Percentiles rank a stretch among this genome's conserved stretches.
Conservation (phyloP, 1,140 invertebrate genomes). For the Leucophenga varia region DNA sequence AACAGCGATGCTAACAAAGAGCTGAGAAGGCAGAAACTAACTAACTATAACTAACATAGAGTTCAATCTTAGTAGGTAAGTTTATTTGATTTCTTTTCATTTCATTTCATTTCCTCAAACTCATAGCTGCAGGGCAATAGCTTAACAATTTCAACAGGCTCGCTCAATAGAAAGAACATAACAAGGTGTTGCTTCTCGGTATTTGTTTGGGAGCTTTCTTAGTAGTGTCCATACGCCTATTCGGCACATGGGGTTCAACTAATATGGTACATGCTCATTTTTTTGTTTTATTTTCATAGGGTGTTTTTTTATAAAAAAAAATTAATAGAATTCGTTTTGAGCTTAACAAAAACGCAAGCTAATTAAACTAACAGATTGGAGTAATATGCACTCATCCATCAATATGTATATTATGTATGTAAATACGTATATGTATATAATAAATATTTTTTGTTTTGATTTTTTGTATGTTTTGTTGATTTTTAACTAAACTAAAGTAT, state of each 20-base stretch:
- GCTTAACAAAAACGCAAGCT: conserved; percentile 55
- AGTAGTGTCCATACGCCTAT: conserved; percentile 10
- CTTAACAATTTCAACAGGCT: conserved; percentile 42
- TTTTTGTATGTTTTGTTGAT: conserved; percentile 22
- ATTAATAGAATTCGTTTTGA: conserved; percentile 40
- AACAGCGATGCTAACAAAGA: conserved; percentile 36
- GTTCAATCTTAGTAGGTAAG: conserved; percentile 28
- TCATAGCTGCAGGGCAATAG: conserved; percentile 28
- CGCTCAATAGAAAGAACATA: conserved; percentile 23
- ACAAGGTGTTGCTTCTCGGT: conserved; percentile 25
- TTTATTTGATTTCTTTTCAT: conserved; percentile 16
- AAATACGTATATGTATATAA: conserved; percentile 15
- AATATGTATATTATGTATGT: conserved; percentile 30
- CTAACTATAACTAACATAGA: conserved; percentile 25
- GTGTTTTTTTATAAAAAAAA: conserved; percentile 47
- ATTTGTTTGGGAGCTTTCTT: conserved; percentile 20
- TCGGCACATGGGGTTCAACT: conserved; percentile 31
- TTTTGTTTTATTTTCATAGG: conserved; percentile 24
- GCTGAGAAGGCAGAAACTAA: conserved; percentile 19
- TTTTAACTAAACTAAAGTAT: conserved; percentile 20
- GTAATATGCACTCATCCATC: conserved; percentile 27
- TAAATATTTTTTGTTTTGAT: conserved; percentile 26
- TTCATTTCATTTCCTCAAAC: conserved; percentile 19
- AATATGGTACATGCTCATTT: conserved; percentile 48
- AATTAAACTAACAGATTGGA: conserved; percentile 41